phyloP scores from a whole-genome alignment of 2,797 vertebrate genomes.

The Eulemur coronatus region DNA sequence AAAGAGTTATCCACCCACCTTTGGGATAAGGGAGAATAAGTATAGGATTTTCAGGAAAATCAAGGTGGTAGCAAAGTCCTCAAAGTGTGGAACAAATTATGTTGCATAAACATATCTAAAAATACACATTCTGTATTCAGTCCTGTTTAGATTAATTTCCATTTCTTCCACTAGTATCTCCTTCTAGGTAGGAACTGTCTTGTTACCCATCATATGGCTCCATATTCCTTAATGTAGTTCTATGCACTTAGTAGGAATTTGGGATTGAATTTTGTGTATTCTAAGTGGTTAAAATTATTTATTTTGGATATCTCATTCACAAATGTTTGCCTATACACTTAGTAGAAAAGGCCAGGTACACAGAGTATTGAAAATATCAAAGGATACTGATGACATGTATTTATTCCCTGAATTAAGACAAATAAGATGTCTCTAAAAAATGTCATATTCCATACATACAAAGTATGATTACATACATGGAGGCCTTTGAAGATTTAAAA shows the following conservation, averaged over 20 bases:
- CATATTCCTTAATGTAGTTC: not conserved
- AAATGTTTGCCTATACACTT: not conserved
- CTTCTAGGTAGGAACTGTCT: not conserved
- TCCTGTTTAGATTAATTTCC: not conserved
- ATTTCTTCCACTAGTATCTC: not conserved
- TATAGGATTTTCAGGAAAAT: not conserved
- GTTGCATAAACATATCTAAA: not conserved
- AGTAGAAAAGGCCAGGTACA: not conserved
- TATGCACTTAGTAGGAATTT: not conserved
- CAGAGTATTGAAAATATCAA: not conserved
- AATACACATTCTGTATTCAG: not conserved
- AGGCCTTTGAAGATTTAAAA: not conserved
- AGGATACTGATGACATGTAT: not conserved
- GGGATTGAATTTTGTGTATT: not conserved
- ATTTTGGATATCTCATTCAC: not conserved
- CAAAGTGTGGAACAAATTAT: not conserved
- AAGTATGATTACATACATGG: not conserved
- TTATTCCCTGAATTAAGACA: not conserved
- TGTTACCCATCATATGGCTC: not conserved
- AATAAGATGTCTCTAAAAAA: not conserved
- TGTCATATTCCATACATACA: not conserved
- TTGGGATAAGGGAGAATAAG: not conserved
- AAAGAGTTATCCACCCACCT: too few relatives aligned
- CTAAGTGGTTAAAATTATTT: not conserved
- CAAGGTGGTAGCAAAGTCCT: not conserved